A percentile compares a stretch with the other conserved stretches of the same genome.
These are phyloP conservation scores for Drosophila pseudotakahashii DNA, from an alignment of 2,888 invertebrate species.

Conservation along the genomic window DNA sequence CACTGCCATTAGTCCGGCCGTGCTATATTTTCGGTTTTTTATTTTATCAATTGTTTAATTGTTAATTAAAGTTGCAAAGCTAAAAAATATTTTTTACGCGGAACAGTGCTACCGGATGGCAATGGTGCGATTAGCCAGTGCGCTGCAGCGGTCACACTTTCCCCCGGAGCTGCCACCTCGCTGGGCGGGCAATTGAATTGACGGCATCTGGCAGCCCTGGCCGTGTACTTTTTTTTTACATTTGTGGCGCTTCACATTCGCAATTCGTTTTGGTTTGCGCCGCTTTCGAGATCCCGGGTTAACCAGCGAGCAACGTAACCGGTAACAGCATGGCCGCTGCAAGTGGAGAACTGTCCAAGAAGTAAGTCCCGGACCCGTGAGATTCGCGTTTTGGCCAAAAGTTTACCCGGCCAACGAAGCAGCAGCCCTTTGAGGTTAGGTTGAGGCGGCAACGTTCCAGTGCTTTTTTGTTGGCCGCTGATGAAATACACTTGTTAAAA, in stretches of 20 bases:
- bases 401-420: conserved; percentile 17
- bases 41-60: conserved; percentile 11
- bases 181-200: not conserved
- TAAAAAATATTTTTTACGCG: conserved; percentile 13
- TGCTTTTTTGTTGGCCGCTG: conserved; percentile 2
- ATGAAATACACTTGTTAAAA: conserved; percentile 7
- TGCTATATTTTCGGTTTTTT: conserved; percentile 14
- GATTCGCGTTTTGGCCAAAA: not conserved
- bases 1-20: conserved; percentile 22
- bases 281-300: conserved; percentile 1
- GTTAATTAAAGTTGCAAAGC: conserved; percentile 12
- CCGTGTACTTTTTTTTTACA: conserved; percentile 8
- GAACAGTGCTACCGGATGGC: conserved; percentile 18
- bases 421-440: conserved; percentile 27
- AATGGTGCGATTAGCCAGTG: not conserved
- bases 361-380: conserved; percentile 71
- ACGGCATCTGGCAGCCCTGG: conserved; percentile 9
- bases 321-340: conserved; percentile 72
- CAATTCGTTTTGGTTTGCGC: not conserved
- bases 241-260: conserved; percentile 38
- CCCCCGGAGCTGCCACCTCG: not conserved
- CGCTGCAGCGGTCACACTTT: not conserved
- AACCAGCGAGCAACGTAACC: conserved; percentile 7
- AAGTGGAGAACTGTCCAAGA: conserved; percentile 82
- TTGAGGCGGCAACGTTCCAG: conserved; percentile 17